Percentiles rank a stretch among this genome's conserved stretches.
Evolutionary conservation across 2,888 invertebrate genomes (phyloP).

Genomic region (Eupithecia pulchellata): DNA sequence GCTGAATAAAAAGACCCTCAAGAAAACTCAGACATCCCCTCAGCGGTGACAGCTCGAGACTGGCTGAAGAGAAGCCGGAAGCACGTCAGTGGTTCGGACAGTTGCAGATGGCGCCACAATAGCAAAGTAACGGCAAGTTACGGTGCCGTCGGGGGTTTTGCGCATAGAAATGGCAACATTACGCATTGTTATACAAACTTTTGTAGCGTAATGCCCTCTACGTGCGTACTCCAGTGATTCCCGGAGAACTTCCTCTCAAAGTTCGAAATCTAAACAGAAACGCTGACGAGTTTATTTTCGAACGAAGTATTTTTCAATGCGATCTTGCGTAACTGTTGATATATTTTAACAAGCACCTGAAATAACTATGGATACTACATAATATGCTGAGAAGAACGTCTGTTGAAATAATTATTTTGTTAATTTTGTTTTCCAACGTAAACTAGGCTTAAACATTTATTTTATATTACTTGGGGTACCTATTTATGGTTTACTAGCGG

Average conservation of each 20-base stretch:
- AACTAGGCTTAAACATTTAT: no score
- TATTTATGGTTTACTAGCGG: no score
- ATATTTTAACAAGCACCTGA: slow-evolving; percentile 12
- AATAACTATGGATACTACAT: slow-evolving; percentile 5
- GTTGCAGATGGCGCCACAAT: slow-evolving; percentile 82
- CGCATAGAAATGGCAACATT: slow-evolving; percentile 85
- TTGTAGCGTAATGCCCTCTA: slow-evolving; percentile 75
- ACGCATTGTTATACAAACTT: slow-evolving; percentile 82
- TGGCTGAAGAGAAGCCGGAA: slow-evolving; percentile 83
- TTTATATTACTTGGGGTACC: neutral
- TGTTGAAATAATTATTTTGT: neutral
- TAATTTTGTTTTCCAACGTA: neutral
- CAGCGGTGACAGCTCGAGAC: slow-evolving; percentile 78
- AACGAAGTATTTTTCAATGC: slow-evolving; percentile 31
- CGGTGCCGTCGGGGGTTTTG: slow-evolving; percentile 73
- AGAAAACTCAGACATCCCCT: slow-evolving; percentile 78
- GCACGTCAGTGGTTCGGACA: slow-evolving; percentile 78
- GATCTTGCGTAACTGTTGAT: slow-evolving; percentile 18
- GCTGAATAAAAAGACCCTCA: slow-evolving; percentile 77
- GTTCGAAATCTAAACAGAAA: slow-evolving; percentile 65
- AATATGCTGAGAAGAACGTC: neutral
- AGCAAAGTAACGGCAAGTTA: slow-evolving; percentile 73
- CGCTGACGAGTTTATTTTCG: slow-evolving; percentile 48
- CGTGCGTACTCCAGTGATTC: slow-evolving; percentile 71
- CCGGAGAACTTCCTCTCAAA: slow-evolving; percentile 67